A percentile compares a stretch with the other conserved stretches of the same genome.
Conservation (phyloP, 92 coral and sea anemone species). For the Palythoa heliodiscus region DNA sequence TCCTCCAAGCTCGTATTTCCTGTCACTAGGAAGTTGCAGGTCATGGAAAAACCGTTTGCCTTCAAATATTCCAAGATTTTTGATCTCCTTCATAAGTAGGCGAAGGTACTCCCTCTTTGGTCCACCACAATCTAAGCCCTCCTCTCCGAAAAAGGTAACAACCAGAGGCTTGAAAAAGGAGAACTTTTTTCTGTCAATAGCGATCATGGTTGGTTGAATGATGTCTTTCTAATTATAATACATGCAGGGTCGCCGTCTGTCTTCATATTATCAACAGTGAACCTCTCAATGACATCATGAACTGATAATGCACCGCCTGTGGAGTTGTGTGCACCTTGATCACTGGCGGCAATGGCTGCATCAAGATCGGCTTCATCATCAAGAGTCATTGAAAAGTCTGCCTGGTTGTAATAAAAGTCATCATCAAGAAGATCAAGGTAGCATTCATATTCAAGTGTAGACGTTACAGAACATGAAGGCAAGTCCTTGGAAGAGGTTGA, state of each 20-base stretch:
- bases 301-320: conserved; percentile 3
- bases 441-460: conserved; percentile 31
- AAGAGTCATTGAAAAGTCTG: conserved; percentile 28
- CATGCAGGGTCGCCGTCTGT: conserved; percentile 33
- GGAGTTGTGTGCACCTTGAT: neutral
- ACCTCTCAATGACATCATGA: neutral
- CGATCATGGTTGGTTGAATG: conserved; percentile 11
- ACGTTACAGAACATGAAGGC: conserved; percentile 28
- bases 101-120: conserved; percentile 45
- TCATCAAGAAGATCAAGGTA: conserved; percentile 42
- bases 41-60: conserved; percentile 50
- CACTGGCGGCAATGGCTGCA: conserved; percentile 49
- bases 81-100: conserved; percentile 21
- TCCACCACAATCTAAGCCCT: conserved; percentile 39
- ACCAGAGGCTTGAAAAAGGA: conserved; percentile 9
- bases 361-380: conserved; percentile 33
- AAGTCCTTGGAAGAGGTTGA: conserved; percentile 24
- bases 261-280: conserved; percentile 1
- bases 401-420: conserved; percentile 31
- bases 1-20: conserved; percentile 38
- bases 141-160: conserved; percentile 43
- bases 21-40: conserved; percentile 32
- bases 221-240: conserved; percentile 38
- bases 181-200: conserved; percentile 17
- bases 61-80: conserved; percentile 26